Percentiles rank a stretch among this genome's conserved stretches.
Evolutionary conservation across 2,888 invertebrate genomes (phyloP).

Genomic region (Ophion costatus): DNA sequence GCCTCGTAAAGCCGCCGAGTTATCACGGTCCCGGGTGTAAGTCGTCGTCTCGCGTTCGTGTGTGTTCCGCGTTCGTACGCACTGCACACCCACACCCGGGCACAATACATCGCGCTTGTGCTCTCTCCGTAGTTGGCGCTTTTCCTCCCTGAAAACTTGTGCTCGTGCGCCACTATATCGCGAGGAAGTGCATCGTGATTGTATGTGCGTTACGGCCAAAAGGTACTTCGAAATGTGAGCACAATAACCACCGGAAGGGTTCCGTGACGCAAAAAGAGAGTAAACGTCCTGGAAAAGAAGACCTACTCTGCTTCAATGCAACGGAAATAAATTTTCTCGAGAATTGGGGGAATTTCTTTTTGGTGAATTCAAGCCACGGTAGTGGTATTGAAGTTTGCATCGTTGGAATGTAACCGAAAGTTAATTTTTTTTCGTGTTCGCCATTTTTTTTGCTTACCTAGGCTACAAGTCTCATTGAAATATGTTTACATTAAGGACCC

Average conservation of each 20-base stretch:
- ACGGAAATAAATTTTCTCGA: background rate
- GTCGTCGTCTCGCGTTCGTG: conserved; percentile 48
- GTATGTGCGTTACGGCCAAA: conserved; percentile 28
- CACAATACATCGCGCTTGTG: conserved; percentile 29
- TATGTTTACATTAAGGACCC: too few relatives aligned
- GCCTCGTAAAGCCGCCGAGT: conserved; percentile 68
- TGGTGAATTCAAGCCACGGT: background rate
- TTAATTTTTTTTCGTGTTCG: too few relatives aligned
- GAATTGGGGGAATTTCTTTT: background rate
- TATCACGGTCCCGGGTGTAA: conserved; percentile 63
- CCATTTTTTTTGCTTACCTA: too few relatives aligned
- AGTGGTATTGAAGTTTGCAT: too few relatives aligned
- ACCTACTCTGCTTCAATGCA: background rate
- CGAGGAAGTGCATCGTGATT: conserved; percentile 60
- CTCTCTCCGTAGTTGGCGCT: conserved; percentile 34
- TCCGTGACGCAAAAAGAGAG: conserved; percentile 38
- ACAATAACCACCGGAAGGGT: conserved; percentile 42
- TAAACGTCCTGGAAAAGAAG: background rate
- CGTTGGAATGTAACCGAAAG: too few relatives aligned
- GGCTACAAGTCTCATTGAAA: too few relatives aligned
- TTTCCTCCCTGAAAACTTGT: conserved; percentile 40
- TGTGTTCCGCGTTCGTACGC: background rate
- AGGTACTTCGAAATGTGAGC: conserved; percentile 48
- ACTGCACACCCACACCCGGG: background rate
- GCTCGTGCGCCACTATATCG: conserved; percentile 45